A percentile compares a stretch with the other conserved stretches of the same genome.
Conservation (phyloP, 2,888 invertebrate species). For the Volucella inanis region DNA sequence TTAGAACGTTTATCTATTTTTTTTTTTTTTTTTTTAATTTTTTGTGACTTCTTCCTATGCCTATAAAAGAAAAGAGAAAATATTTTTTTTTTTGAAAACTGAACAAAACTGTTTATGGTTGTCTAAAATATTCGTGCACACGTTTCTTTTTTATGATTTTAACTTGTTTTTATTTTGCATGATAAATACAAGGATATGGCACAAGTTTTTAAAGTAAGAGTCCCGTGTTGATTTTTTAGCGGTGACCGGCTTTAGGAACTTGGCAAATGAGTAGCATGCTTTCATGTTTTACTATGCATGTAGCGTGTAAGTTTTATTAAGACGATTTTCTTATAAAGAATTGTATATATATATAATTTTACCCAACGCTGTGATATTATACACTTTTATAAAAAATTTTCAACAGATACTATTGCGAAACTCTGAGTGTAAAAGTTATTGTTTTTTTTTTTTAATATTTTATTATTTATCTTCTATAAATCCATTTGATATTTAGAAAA, state of each 20-base stretch:
- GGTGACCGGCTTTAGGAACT: slow-evolving; percentile 35
- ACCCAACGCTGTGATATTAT: slow-evolving; percentile 25
- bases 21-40: slow-evolving; percentile 67
- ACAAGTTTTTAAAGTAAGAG: slow-evolving; percentile 30
- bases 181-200: slow-evolving; percentile 15
- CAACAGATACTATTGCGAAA: slow-evolving; percentile 47
- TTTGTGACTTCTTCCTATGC: slow-evolving; percentile 77
- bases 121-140: slow-evolving; percentile 60
- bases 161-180: slow-evolving; percentile 61
- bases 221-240: background rate
- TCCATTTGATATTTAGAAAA: no score
- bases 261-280: slow-evolving; percentile 51
- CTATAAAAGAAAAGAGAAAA: slow-evolving; percentile 55
- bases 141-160: slow-evolving; percentile 13
- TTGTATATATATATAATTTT: slow-evolving; percentile 16
- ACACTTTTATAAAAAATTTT: slow-evolving; percentile 14
- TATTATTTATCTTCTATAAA: no score
- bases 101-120: slow-evolving; percentile 53
- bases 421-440: slow-evolving; percentile 47
- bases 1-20: slow-evolving; percentile 61
- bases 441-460: background rate
- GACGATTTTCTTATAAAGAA: slow-evolving; percentile 2
- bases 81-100: slow-evolving; percentile 25
- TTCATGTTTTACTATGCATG: slow-evolving; percentile 58
- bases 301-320: slow-evolving; percentile 37